A percentile compares a stretch with the other conserved stretches of the same genome.
These are phyloP conservation scores for Ahaetulla prasina DNA, from an alignment of 2,113 vertebrate genomes.

Conservation along the genomic window DNA sequence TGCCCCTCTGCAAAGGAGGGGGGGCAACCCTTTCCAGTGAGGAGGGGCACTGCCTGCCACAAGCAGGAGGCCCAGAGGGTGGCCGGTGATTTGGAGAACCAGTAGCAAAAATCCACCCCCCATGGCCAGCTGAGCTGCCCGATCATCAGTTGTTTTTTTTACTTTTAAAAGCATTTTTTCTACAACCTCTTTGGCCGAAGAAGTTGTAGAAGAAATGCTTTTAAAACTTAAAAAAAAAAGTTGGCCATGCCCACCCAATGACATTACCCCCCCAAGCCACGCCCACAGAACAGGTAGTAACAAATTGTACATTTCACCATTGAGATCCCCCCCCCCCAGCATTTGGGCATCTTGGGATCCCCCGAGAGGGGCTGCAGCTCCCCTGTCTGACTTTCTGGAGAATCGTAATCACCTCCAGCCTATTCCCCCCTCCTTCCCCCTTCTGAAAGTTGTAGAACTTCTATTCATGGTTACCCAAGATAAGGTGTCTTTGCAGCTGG, in stretches of 20 bases:
- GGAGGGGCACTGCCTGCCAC: neutral
- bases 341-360: neutral
- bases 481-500: neutral
- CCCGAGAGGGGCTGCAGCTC: neutral
- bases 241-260: too few relatives aligned
- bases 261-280: too few relatives aligned
- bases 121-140: too few relatives aligned
- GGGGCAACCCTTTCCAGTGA: neutral
- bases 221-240: too few relatives aligned
- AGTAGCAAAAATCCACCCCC: too few relatives aligned
- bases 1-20: neutral
- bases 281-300: too few relatives aligned
- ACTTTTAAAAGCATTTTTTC: too few relatives aligned
- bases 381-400: neutral
- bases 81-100: too few relatives aligned
- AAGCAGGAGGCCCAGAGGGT: neutral
- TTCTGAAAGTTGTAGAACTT: neutral
- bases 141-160: too few relatives aligned
- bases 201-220: too few relatives aligned
- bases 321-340: neutral
- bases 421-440: neutral
- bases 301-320: too few relatives aligned
- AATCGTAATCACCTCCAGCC: neutral
- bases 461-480: neutral
- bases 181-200: too few relatives aligned